These are phyloP conservation scores for Egretta garzetta DNA, from an alignment of 2,113 vertebrate species.

Conservation along the genomic window DNA sequence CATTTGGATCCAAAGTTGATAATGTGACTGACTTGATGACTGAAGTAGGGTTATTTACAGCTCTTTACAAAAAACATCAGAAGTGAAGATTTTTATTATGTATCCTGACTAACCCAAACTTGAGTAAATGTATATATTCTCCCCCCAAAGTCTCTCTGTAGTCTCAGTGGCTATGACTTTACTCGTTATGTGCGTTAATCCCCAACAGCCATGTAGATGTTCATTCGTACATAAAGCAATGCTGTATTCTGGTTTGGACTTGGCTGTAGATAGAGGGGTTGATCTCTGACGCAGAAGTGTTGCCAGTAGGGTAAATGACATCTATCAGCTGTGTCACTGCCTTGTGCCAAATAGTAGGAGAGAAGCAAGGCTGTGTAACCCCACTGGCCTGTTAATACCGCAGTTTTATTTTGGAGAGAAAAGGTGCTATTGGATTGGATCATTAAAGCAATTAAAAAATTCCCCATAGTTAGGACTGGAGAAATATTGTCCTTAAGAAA, in stretches of 20 bases:
- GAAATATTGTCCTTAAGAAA: neutral
- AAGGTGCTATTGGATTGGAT: neutral
- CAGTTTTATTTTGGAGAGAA: neutral
- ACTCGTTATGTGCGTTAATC: neutral
- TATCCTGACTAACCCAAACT: neutral
- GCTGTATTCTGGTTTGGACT: neutral
- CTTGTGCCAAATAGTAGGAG: neutral
- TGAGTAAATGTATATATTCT: neutral
- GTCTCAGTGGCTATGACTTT: neutral
- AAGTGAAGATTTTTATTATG: neutral
- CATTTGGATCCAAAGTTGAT: neutral
- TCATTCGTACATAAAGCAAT: neutral
- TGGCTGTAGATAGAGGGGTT: neutral
- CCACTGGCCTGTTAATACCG: neutral
- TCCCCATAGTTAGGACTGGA: neutral
- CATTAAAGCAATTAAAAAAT: neutral
- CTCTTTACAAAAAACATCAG: neutral
- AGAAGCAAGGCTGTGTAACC: neutral
- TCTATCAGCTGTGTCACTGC: neutral
- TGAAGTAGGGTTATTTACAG: neutral
- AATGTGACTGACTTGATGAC: neutral
- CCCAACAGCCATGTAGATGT: neutral
- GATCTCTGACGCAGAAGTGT: neutral
- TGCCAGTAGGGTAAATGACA: neutral
- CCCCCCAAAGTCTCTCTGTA: neutral